phyloP scores from a whole-genome alignment of 2,888 invertebrate genomes.

The Lasiommata megera region DNA sequence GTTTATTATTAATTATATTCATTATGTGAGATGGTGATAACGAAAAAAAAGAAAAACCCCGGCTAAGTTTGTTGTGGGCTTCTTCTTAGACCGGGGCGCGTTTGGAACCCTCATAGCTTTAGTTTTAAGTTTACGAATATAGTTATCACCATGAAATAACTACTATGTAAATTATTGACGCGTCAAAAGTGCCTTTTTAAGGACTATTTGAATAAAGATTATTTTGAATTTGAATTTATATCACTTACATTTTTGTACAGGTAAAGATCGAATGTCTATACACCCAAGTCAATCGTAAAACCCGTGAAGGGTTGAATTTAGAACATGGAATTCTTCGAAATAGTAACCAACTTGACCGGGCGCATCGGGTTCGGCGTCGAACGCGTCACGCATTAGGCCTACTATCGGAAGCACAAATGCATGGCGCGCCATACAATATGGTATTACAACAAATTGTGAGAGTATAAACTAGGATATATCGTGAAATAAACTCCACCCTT shows the following conservation, averaged over 20 bases:
- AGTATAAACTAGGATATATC: not conserved
- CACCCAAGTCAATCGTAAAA: not conserved
- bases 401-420: constrained; percentile 25
- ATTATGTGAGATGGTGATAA: no score
- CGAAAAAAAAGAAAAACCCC: no score
- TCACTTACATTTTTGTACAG: not conserved
- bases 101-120: no score
- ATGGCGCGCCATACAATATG: constrained; percentile 3
- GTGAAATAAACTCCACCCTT: constrained; percentile 23
- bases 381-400: constrained; percentile 52
- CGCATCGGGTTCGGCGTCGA: constrained; percentile 35
- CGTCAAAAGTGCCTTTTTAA: no score
- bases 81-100: no score
- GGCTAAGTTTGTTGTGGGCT: no score
- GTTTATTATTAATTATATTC: no score
- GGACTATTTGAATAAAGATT: no score
- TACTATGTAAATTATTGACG: no score
- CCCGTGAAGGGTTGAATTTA: not conserved
- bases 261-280: not conserved
- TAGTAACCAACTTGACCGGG: not conserved
- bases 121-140: no score
- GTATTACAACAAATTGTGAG: not conserved
- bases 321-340: not conserved
- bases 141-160: no score
- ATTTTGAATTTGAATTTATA: not conserved